Base-by-base conservation (phyloP, 1,140 invertebrate genomes). In the Panagrolaimus sp. region DNA sequence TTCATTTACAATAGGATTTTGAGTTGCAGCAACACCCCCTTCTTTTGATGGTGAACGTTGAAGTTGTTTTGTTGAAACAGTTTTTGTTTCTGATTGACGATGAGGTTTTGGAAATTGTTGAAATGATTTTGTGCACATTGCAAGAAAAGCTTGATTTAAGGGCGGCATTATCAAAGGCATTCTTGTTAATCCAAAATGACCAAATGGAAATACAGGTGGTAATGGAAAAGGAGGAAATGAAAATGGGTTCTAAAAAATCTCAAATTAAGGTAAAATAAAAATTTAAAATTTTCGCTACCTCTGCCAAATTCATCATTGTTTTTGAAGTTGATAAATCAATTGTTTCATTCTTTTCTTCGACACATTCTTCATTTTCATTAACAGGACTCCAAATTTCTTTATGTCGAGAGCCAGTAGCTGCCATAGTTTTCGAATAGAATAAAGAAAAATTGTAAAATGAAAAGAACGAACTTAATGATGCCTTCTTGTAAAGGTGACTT, bases 1-100 rank as follows among this genome's bases (percentile, higher is more conserved):
- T 21, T 21, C 52, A 58, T 58, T 58, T 58, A 58, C 52, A 58
- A 58, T 58, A 58, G 52, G 52, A 28, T 58, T 58, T 58, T 21
- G 52, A 2, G 52, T 28, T 21, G 52, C 28, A 26, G 52, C 28
- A 8, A 12, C 28, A 12, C 10, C 21, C 14, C 4, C 52, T 21
- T 28, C 28, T 58, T 21, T 26, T 58, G 52, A 58, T 4, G 52
- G 28, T n/a, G 14, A 12, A 10, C 21, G 12, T 58, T n/a, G 12
- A 26, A 28, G 52, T 58, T 17, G 46, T 1, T n/a, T 7, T 24
- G 48, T 21, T 21, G 52, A 21, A 26, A 58, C 17, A 21, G 15
- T 7, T 6, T 26, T 58, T 8, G 17, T 26, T 26, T 21, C 52
- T 26, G 52, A 58, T 58, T 12, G 52, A 47, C 14, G 46, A 58